phyloP scores from a whole-genome alignment of 2,888 invertebrate genomes.

The Calliphora vomitoria region DNA sequence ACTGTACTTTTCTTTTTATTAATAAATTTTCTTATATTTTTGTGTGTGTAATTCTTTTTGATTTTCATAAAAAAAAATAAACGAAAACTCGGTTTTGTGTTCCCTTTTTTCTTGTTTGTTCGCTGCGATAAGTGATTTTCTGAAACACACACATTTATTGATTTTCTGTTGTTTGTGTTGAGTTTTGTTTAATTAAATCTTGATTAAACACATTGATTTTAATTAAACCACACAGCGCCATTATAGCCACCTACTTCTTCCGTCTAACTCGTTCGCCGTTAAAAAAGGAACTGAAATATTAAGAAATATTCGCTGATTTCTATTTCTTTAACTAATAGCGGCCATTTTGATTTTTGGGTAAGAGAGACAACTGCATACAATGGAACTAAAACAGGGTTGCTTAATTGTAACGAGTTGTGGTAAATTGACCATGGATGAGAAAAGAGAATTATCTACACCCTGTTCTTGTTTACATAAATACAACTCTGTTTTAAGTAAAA shows the following conservation, averaged over 20 bases:
- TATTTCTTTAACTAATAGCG: conserved; percentile 48
- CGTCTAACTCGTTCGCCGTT: conserved; percentile 70
- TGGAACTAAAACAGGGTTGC: not conserved
- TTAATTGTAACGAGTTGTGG: conserved; percentile 20
- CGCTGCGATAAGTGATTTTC: not conserved
- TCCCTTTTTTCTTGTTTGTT: conserved; percentile 33
- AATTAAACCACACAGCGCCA: conserved; percentile 70
- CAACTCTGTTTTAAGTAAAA: not conserved
- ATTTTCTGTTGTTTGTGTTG: conserved; percentile 43
- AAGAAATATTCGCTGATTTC: conserved; percentile 65
- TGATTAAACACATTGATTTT: conserved; percentile 64
- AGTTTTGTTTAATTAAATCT: conserved; percentile 65
- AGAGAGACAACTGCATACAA: not conserved
- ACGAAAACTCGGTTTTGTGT: conserved; percentile 10
- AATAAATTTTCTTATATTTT: conserved; percentile 28
- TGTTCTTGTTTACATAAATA: not conserved
- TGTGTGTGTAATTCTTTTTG: conserved; percentile 22
- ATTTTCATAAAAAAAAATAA: conserved; percentile 21
- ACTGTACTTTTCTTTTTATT: conserved; percentile 67
- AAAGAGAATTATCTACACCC: not conserved
- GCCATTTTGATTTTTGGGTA: conserved; percentile 68
- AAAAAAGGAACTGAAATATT: conserved; percentile 72
- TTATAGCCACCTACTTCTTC: conserved; percentile 65
- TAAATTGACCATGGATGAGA: not conserved
- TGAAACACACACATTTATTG: conserved; percentile 49